Evolutionary conservation across 2,113 vertebrate genomes (phyloP).

Genomic region (Calyptomena viridis): DNA sequence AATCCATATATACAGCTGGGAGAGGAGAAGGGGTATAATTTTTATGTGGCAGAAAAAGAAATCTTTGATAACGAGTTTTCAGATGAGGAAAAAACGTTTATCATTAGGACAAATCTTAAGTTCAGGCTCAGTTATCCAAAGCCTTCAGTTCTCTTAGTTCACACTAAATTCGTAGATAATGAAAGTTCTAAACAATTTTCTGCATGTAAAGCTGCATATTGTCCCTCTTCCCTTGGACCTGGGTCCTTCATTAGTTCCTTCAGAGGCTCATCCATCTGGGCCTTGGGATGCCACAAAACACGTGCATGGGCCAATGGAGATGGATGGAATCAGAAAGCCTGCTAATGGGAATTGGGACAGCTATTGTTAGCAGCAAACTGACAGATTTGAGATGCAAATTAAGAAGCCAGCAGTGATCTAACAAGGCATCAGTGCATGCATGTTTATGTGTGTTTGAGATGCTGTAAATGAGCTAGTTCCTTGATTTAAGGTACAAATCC

Average conservation of each 20-base stretch:
- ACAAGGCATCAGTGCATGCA: not conserved
- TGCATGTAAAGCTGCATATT: not conserved
- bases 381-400: slow-evolving; percentile 46
- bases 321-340: not conserved
- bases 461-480: not conserved
- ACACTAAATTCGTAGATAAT: not conserved
- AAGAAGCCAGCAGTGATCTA: not conserved
- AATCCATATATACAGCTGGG: not conserved
- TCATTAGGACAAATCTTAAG: not conserved
- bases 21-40: not conserved
- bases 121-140: not conserved
- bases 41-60: not conserved
- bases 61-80: not conserved
- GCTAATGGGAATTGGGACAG: slow-evolving; percentile 30
- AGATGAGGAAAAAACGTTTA: not conserved
- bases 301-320: not conserved
- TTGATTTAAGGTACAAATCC: not conserved
- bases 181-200: not conserved
- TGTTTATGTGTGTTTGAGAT: not conserved
- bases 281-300: slow-evolving; percentile 1
- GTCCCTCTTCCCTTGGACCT: not conserved
- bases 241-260: slow-evolving; percentile 55
- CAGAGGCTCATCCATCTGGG: slow-evolving; percentile 37
- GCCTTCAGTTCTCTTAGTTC: not conserved
- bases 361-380: slow-evolving; percentile 18